These are phyloP conservation scores for Acanthosepion esculentum DNA, from an alignment of 2,888 invertebrate species.

Conservation along the genomic window DNA sequence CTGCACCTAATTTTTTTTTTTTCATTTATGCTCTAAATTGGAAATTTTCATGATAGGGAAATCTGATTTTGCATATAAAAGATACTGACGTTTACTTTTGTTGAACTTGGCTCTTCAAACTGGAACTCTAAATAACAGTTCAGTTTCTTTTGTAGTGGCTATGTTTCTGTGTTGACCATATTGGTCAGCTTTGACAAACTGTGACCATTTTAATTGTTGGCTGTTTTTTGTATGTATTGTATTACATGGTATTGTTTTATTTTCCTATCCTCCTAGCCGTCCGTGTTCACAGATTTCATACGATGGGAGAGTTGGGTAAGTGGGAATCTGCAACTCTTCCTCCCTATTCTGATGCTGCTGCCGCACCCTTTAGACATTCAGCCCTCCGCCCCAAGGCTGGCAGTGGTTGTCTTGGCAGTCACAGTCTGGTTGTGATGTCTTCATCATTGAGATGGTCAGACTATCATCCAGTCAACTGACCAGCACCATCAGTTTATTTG, in stretches of 20 bases:
- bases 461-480: neutral
- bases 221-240: neutral
- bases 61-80: neutral
- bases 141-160: neutral
- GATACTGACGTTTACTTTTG: neutral
- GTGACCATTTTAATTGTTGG: neutral
- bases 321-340: slow-evolving; percentile 37
- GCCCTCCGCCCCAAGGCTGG: neutral
- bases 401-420: neutral
- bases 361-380: neutral
- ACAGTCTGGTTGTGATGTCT: neutral
- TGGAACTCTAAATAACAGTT: neutral
- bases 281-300: slow-evolving; percentile 38
- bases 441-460: neutral
- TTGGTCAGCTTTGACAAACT: neutral
- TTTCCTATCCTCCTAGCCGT: slow-evolving; percentile 36
- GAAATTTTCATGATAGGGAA: no score
- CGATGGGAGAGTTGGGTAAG: slow-evolving; percentile 47
- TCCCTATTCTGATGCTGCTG: neutral
- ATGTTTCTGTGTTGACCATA: neutral
- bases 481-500: neutral
- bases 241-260: slow-evolving; percentile 35
- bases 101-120: neutral
- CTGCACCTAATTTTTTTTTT: no score
- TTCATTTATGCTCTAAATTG: neutral